Evolutionary conservation across 2,797 vertebrate genomes (phyloP), one percentile per base, ranked within the genome.

Genomic region (Fistularia commersonii): DNA sequence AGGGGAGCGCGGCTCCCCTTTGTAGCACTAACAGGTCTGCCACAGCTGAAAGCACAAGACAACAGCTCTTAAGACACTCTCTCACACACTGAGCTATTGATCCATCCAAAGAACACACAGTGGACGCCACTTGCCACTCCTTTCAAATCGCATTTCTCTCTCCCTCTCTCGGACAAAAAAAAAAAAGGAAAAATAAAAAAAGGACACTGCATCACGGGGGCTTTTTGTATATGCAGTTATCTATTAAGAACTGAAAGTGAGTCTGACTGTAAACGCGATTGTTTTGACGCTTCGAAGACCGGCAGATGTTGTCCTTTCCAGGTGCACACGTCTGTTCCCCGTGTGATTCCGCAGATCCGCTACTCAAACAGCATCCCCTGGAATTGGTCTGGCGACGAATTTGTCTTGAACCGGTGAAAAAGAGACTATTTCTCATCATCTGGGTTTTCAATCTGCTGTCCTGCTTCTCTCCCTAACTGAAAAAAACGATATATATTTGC

Each of bases 21-120:
- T 84, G 82, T 85, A 83, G 88, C 85, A 92, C 90, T 92, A 93
- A 93, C 89, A 93, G 94, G 92, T 93, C 90, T 87, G 88, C 91
- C 89, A 91, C 88, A 89, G 90, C 90, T 85, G 85, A 88, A 79
- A 92, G 91, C 90, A 90, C 85, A 92, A 15, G 83, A 92, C 91
- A 92, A 88, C 88, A 90, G 90, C 92, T 94, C 93, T 95, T 93
- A 93, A 94, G 92, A 93, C 93, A 92, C 90, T 92, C 92, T 89
- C 90, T 89, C 90, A 90, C 92, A 93, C 91, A 92, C 92, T 59
- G 77, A 90, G 89, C 84, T 93, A 95, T 94, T 83, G 93, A 95
- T 95, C 92, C 70, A 60, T 86, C 82, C 89, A 90, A 91, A 93
- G 89, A 90, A 93, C 91, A 88, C 89, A 86, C 88, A 84, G 82